A percentile compares a stretch with the other conserved stretches of the same genome.
Evolutionary conservation across 2,113 vertebrate genomes (phyloP).

Genomic region (Podarcis muralis): DNA sequence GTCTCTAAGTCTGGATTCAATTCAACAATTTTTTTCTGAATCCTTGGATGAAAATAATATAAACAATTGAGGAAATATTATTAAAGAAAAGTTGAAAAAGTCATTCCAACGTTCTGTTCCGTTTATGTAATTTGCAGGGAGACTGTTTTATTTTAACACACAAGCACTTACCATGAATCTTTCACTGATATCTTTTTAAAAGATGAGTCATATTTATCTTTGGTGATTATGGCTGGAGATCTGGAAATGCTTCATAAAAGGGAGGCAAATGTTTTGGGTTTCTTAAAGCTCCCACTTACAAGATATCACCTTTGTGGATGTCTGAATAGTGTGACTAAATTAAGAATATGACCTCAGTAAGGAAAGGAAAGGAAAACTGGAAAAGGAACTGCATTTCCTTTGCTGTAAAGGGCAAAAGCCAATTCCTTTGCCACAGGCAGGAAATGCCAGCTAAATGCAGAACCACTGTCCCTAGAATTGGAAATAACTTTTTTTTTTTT

Average conservation of each 20-base stretch:
- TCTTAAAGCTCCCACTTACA: not conserved
- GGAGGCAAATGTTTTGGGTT: not conserved
- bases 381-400: conserved; percentile 21
- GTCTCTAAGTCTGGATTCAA: not conserved
- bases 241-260: not conserved
- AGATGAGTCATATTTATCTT: not conserved
- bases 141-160: not conserved
- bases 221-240: not conserved
- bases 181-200: not conserved
- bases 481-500: not conserved
- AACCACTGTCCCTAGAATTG: not conserved
- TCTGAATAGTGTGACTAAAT: not conserved
- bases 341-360: conserved; percentile 12
- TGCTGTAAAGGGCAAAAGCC: not conserved
- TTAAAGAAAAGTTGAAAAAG: not conserved
- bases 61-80: not conserved
- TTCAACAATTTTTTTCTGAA: not conserved
- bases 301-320: not conserved
- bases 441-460: not conserved
- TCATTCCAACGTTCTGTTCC: not conserved
- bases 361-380: not conserved
- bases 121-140: not conserved
- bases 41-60: not conserved
- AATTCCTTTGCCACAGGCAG: not conserved
- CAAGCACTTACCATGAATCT: not conserved